phyloP scores from a whole-genome alignment of 2,797 vertebrate species.

The Saxicola maurus region DNA sequence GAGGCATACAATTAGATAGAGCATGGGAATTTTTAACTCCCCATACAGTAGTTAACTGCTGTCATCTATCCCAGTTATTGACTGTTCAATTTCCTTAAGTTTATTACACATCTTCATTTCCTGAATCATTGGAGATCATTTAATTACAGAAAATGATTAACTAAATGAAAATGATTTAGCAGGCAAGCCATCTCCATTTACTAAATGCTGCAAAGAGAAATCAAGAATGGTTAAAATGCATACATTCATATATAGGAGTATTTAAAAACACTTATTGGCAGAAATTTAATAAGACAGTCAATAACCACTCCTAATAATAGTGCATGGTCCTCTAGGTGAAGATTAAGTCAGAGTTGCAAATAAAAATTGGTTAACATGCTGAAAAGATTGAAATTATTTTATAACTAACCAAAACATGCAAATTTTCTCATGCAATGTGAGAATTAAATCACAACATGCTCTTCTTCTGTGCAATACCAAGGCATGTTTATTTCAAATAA shows the following conservation, averaged over 20 bases:
- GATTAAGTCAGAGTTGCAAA: conserved; percentile 39
- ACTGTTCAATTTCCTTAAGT: conserved; percentile 29
- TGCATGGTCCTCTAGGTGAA: neutral
- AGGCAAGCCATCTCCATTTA: conserved; percentile 15
- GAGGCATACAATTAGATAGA: neutral
- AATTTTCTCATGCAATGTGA: conserved; percentile 41
- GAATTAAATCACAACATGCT: conserved; percentile 37
- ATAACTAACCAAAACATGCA: conserved; percentile 53
- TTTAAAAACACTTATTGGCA: neutral
- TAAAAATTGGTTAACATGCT: neutral
- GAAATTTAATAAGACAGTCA: conserved; percentile 1
- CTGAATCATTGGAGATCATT: conserved; percentile 36
- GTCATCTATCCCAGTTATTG: conserved; percentile 44
- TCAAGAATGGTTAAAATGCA: neutral
- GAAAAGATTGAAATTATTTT: conserved; percentile 32
- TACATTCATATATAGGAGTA: neutral
- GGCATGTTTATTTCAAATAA: conserved; percentile 2
- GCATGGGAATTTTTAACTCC: conserved; percentile 15
- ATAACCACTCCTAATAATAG: neutral
- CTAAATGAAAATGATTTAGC: conserved; percentile 12
- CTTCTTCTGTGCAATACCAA: neutral
- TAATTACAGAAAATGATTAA: conserved; percentile 53
- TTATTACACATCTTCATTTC: conserved; percentile 54
- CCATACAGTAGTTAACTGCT: conserved; percentile 4
- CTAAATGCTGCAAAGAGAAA: conserved; percentile 5